Evolutionary conservation across 2,888 invertebrate species (phyloP), one percentile per base, ranked within the genome.

Genomic region (Spodoptera exigua): DNA sequence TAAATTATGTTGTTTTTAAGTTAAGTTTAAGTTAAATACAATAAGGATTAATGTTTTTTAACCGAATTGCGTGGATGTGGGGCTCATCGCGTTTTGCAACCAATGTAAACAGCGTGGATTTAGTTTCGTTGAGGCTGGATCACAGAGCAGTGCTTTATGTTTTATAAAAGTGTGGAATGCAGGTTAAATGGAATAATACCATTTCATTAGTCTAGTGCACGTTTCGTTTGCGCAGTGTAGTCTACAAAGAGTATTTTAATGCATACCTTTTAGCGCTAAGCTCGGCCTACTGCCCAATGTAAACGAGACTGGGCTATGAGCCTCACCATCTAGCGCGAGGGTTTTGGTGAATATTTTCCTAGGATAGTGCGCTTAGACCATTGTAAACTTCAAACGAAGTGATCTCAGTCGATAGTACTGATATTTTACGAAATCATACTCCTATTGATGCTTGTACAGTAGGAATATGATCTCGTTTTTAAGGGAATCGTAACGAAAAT

Each of bases 341-440:
- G 9, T 45, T 56, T 53, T 57, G 40, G 49, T 51, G 12, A 51
- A 43, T 48, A 14, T 40, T 40, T n/a, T 44, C 59, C 32, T 68
- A 69, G 70, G n/a, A 43, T 68, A 68, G 39, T 51, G 58, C 54
- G 67, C 64, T 68, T 51, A 54, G 58, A 68, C 67, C 70, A 68
- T 69, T 68, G 70, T 52, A 69, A 74, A 68, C 67, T 69, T 74
- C 70, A 63, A 62, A 61, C 35, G 75, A 81, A 82, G 80, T 85
- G 86, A 86, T 86, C 86, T 86, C 86, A 82, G 82, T 84, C 78
- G 78, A 80, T 80, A 81, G 73, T 80, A 81, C 80, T 81, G 80
- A 79, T 74, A 64, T 62, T 69, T 70, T 48, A 63, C 61, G 61
- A 62, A 51, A 63, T 76, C 69, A 66, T 67, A 69, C 78, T 78